phyloP scores from a whole-genome alignment of 2,888 invertebrate species.

The Poecilus cupreus region DNA sequence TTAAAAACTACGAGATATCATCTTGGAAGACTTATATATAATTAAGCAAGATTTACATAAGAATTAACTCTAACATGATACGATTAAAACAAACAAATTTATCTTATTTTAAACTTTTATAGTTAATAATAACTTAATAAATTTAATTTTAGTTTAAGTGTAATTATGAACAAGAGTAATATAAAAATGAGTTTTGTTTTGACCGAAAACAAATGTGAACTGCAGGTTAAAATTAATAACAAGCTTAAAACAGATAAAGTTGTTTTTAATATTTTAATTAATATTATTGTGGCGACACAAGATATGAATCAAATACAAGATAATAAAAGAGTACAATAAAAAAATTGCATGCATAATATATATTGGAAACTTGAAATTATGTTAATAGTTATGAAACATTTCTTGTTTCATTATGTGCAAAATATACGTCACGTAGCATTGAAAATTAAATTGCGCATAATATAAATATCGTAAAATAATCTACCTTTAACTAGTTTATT shows the following conservation, averaged over 20 bases:
- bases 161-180: not conserved
- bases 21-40: not conserved
- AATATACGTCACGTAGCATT: not conserved
- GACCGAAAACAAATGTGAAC: not conserved
- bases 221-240: not conserved
- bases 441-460: not conserved
- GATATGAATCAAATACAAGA: no score
- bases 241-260: not conserved
- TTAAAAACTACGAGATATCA: not conserved
- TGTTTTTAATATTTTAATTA: not conserved
- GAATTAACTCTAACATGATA: constrained; percentile 14
- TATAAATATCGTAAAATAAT: not conserved
- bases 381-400: not conserved
- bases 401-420: not conserved
- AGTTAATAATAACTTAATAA: constrained; percentile 26
- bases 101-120: constrained; percentile 28
- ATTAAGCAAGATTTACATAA: constrained; percentile 24
- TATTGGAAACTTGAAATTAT: not conserved
- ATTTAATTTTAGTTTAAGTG: constrained; percentile 10
- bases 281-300: no score
- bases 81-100: constrained; percentile 37
- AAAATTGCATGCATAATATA: no score
- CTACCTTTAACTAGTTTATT: not conserved
- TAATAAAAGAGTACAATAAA: no score
- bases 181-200: not conserved